Evolutionary conservation across 2,797 vertebrate genomes (phyloP), one percentile per base, ranked within the genome.

Genomic region (Poecilia wingei): DNA sequence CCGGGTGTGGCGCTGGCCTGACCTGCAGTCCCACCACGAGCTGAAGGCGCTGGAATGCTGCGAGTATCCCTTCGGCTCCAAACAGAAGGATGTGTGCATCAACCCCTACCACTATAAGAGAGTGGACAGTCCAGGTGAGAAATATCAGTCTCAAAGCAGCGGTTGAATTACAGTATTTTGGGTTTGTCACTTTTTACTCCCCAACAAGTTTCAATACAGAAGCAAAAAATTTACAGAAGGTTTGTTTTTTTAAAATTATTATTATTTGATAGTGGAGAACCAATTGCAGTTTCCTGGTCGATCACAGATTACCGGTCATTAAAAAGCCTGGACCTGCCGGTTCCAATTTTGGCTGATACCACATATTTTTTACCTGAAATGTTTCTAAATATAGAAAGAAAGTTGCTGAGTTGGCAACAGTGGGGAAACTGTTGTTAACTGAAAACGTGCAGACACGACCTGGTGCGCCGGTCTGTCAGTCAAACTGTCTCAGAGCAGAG

Each of bases 51-150:
- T 99, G 93, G 98, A 99, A 85, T 99, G 98, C 94, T 99, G 98
- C 0, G 98, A 99, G 95, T 99, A 96, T 88, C 98, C 98, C 3
- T 99, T 99, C 0, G 98, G 98, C 47, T 98, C 98, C 81, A 99
- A 99, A 86, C 98, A 99, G 96, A 99, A 99, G 94, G 98, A 99
- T 51, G 98, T 99, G 85, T 99, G 98, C 90, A 99, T 99, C 95
- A 99, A 99, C 85, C 98, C 98, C 72, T 99, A 99, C 93, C 98
- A 99, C 95, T 99, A 99, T 89, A 98, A 99, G 92, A 95, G 98
- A 12, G 98, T 99, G 70, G 98, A 99, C 88, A 99, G 98, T 90
- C 98, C 98, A 82, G 98, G 98, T 99, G 93, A 94, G 97, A 45
- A 18, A 70, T 33, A 14, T 28, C 41, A 77, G 20, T 16, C 36